Evolutionary conservation across 2,797 vertebrate species (phyloP).

Genomic region (Lepilemur ruficaudatus): DNA sequence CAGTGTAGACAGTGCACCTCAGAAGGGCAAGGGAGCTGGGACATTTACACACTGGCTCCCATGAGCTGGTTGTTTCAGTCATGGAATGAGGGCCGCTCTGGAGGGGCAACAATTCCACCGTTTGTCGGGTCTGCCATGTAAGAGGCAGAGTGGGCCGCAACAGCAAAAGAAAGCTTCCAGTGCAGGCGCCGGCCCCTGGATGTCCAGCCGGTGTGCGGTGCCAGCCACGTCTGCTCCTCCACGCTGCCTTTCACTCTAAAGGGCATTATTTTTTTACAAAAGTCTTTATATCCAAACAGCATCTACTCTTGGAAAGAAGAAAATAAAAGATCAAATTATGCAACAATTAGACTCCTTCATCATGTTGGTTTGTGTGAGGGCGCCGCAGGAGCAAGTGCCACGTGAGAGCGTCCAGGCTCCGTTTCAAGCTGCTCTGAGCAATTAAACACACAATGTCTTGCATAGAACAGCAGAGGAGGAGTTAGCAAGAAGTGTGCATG

Average conservation of each 20-base stretch:
- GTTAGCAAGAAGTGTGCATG: background rate
- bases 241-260: background rate
- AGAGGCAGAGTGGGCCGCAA: background rate
- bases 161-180: background rate
- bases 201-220: fast-evolving
- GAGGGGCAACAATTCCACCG: background rate
- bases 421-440: background rate
- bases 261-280: background rate
- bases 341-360: background rate
- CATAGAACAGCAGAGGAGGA: background rate
- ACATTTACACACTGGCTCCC: background rate
- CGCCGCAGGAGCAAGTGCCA: background rate
- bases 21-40: background rate
- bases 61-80: background rate
- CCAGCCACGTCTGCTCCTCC: background rate
- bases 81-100: background rate
- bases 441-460: background rate
- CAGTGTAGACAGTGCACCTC: background rate
- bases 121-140: background rate
- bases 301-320: background rate
- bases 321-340: background rate
- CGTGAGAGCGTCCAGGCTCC: background rate
- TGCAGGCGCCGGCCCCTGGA: fast-evolving
- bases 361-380: background rate
- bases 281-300: background rate